Base-by-base conservation (phyloP, 2,888 invertebrate species). In the Lithophane ornitopus region DNA sequence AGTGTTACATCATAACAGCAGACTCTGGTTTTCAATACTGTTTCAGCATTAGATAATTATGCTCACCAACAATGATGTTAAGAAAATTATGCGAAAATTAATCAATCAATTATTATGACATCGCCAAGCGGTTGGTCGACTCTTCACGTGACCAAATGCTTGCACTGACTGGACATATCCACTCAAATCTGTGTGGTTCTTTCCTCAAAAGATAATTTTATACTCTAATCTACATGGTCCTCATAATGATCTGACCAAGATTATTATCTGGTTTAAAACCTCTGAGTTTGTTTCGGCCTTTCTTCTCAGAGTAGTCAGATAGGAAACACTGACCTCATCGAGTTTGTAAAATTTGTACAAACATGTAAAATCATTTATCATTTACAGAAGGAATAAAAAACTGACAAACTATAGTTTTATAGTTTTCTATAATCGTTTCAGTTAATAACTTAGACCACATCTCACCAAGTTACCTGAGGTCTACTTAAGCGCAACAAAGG, bases 401-500 rank as follows among this genome's bases (percentile, higher is more conserved):
- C n/a, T 54, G 6, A 26, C 0, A 12, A 14, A 6, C 56, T 6
- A 56, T 14, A 14, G 26, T 14, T 26, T 26, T 6, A 56, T 14
- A 14, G 26, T 14, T 26, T 26, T 56, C 7, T 26, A 26, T 1
- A 58, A 77, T 54, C 74, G 74, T 75, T 67, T 11, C 0, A 59
- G 44, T 22, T 39, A 26, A 2, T 67, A 12, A 69, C 62, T 84
- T 62, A 41, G 16, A 11, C 80, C 81, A 68, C 14, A 22, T 0
- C n/a, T n/a, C 3, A 54, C 44, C 8, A 80, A 78, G 79, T 74
- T 82, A 85, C 82, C 84, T 82, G 76, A 71, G 52, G 70, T 78
- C 74, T 80, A 87, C 74, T 77, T 82, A 84, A 71, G 75, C 76
- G 72, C 63, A 82, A 89, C 89, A 89, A 89, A 89, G 86, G 89